Evolutionary conservation across 2,113 vertebrate species (phyloP), one percentile per base, ranked within the genome.

Genomic region (Echinops telfairi): DNA sequence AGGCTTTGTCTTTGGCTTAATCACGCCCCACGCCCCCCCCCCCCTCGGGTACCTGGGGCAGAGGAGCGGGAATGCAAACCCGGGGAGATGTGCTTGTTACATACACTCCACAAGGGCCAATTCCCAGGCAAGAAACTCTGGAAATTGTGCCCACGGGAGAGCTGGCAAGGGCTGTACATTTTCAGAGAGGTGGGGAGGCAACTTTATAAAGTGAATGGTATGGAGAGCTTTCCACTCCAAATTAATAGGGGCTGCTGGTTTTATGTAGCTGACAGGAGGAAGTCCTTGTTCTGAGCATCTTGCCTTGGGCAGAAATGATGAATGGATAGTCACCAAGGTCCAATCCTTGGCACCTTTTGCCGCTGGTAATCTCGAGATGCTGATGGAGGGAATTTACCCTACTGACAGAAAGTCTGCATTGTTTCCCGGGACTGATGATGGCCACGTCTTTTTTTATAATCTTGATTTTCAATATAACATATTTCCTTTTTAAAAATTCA

Each of bases 1-100:
- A n/a, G 5, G 82, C 36, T 90, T 95, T 92, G 82, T 88, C 85
- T 90, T 82, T 29, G 64, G 64, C 53, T 80, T 92, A 95, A 96
- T 93, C 90, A 70, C 47, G 93, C 58, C 57, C 62, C 68, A 57
- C 19, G 80, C 86, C 5, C n/a, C n/a, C n/a, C n/a, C n/a, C n/a
- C n/a, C 8, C 57, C 16, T 16, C 60, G 19, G 22, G 60, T 62
- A 62, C 60, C 22, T 20, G 60, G 8, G 22, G 77, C 5, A n/a
- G 64, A 0, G 33, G 62, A 86, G 47, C 29, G 2, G 5, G 38
- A 87, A 85, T 79, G 22, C 76, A 86, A 83, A 53, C 0, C 4
- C 2, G 0, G 6, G 27, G 16, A 53, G 71, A 73, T 15, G n/a
- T 0, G n/a, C 8, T 66, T 27, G 64, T 66, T 66, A 31, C 25